Conservation (phyloP, 2,888 invertebrate genomes). For the Volucella bombylans region DNA sequence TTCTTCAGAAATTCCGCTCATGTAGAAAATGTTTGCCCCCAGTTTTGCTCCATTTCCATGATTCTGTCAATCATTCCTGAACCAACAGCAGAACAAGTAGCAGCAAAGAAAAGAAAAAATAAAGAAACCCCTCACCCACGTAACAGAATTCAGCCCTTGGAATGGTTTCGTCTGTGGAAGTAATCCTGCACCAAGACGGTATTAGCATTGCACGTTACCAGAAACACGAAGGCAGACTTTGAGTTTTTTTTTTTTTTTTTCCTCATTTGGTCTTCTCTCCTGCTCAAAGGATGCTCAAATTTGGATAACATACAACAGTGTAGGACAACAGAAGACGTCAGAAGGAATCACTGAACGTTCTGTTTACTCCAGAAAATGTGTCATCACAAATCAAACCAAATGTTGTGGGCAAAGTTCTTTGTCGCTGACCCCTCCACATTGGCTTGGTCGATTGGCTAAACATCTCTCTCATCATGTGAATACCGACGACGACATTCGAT, state of each 20-base stretch:
- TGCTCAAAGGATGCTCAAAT: slow-evolving; percentile 24
- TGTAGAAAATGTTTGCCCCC: slow-evolving; percentile 67
- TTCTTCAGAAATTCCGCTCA: slow-evolving; percentile 67
- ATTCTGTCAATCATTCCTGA: slow-evolving; percentile 68
- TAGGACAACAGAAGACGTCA: slow-evolving; percentile 53
- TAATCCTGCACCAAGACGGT: slow-evolving; percentile 54
- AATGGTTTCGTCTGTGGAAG: slow-evolving; percentile 36
- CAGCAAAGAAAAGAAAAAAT: slow-evolving; percentile 9
- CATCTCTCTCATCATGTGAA: slow-evolving; percentile 52
- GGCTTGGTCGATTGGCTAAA: slow-evolving; percentile 48
- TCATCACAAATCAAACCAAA: slow-evolving; percentile 73
- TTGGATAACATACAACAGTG: background rate
- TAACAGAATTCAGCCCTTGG: slow-evolving; percentile 54
- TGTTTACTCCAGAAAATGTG: slow-evolving; percentile 62
- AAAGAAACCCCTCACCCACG: slow-evolving; percentile 52
- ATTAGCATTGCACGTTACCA: slow-evolving; percentile 37
- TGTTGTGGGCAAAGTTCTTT: slow-evolving; percentile 35
- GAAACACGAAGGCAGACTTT: background rate
- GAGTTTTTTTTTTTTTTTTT: background rate
- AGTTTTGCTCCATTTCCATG: slow-evolving; percentile 57
- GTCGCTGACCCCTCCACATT: slow-evolving; percentile 2
- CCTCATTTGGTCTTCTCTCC: background rate
- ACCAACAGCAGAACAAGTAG: background rate
- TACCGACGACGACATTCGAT: slow-evolving; percentile 58
- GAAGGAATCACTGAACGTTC: slow-evolving; percentile 67